Percentiles rank a stretch among this genome's conserved stretches.
Evolutionary conservation across 2,797 vertebrate species (phyloP).

Genomic region (Heteromormyrus szaboi): DNA sequence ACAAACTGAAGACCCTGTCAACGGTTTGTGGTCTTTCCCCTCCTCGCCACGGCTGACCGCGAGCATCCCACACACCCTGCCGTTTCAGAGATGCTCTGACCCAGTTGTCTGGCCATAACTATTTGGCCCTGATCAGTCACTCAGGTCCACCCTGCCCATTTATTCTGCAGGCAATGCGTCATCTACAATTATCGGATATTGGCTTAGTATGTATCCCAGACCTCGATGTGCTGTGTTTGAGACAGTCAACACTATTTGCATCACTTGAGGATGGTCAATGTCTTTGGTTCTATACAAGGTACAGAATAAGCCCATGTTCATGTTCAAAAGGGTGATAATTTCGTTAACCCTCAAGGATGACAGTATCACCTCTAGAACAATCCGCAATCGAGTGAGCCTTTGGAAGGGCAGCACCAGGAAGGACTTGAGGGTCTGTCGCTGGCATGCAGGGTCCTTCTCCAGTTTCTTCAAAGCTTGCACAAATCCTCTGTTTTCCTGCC

Average conservation of each 20-base stretch:
- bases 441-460: slow-evolving; percentile 62
- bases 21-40: background rate
- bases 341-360: background rate
- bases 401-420: slow-evolving; percentile 76
- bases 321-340: background rate
- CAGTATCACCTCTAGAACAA: slow-evolving; percentile 63
- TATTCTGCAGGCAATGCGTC: background rate
- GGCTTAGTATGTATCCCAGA: background rate
- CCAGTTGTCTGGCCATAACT: background rate
- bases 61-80: background rate
- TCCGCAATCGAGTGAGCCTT: slow-evolving; percentile 68
- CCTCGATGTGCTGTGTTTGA: background rate
- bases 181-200: background rate
- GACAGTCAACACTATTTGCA: background rate
- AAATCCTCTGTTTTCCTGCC: slow-evolving; percentile 59
- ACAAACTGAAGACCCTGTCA: background rate
- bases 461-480: slow-evolving; percentile 51
- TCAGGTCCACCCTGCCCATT: background rate
- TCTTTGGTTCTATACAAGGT: background rate
- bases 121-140: background rate
- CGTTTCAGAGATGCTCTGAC: background rate
- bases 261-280: background rate
- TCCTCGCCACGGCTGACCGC: background rate
- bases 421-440: slow-evolving; percentile 66
- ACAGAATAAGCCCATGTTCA: background rate